These are phyloP conservation scores for Trematocara macrostoma DNA, from an alignment of 2,113 vertebrate genomes.

Conservation along the genomic window DNA sequence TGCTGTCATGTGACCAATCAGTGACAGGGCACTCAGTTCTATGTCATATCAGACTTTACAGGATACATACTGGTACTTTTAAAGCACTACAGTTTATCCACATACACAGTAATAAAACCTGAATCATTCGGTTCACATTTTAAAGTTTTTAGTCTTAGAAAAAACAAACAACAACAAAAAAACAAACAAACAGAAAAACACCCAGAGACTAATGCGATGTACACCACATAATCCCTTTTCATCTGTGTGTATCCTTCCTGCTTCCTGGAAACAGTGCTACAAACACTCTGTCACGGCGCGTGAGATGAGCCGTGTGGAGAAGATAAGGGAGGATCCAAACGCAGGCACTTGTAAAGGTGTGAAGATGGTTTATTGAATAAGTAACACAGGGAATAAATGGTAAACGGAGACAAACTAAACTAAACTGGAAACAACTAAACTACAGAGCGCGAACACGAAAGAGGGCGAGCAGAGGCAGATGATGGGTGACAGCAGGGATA, in stretches of 20 bases:
- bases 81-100: neutral
- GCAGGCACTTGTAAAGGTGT: too few relatives aligned
- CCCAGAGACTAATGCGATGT: neutral
- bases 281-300: too few relatives aligned
- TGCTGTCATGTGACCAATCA: neutral
- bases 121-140: neutral
- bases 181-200: neutral
- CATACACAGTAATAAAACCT: neutral
- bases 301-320: too few relatives aligned
- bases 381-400: too few relatives aligned
- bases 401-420: too few relatives aligned
- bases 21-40: neutral
- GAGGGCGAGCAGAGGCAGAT: too few relatives aligned
- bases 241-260: neutral
- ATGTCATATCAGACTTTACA: neutral
- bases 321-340: too few relatives aligned
- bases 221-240: neutral
- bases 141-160: neutral
- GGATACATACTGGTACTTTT: neutral
- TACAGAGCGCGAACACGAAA: too few relatives aligned
- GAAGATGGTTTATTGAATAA: too few relatives aligned
- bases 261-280: conserved; percentile 10
- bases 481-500: too few relatives aligned
- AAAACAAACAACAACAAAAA: neutral
- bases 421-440: too few relatives aligned